Base-by-base conservation (phyloP, 2,113 vertebrate genomes). In the Mus spicilegus region DNA sequence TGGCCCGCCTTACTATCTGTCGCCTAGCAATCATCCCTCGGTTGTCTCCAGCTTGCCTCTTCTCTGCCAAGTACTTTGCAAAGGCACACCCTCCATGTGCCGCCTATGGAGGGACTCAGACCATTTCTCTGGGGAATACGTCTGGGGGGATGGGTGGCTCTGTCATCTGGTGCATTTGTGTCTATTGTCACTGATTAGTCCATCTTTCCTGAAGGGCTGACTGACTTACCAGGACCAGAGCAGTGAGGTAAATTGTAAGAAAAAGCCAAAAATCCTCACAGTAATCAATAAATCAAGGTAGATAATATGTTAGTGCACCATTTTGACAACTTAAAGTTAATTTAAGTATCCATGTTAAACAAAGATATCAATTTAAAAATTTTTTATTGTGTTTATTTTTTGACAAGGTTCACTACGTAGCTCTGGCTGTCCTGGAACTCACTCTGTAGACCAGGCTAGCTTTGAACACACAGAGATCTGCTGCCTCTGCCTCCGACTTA, bases 261-360 rank as follows among this genome's bases (percentile, higher is more conserved):
- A 30, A 75, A 16, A 70, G 54, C 13, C n/a, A 3, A 72, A 58
- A 90, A 54, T 36, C 33, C 36, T 17, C 26, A 58, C 70, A 24
- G 28, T 51, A 42, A 93, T 65, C 58, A 84, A 63, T 30, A 84
- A 63, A 84, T 63, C 39, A 93, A 75, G 16, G 5, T 56, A 69
- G 69, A 63, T 56, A 78, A 51, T 89, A 87, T 70, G 88, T 95
- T 76, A 84, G 56, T 63, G 46, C 2, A 36, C 3, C 89, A 19
- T 73, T 89, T 92, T 87, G 6, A 54, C 51, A 73, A 89, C 20
- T 86, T 28, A 69, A 85, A 95, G 78, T 61, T 30, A 92, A 93
- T 92, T 24, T 14, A 42, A 85, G 90, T 56, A 46, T 36, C 2
- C 26, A 39, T 1, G 3, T 49, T 82, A 36, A 61, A n/a, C n/a